Evolutionary conservation across 2,797 vertebrate species (phyloP).

Genomic region (Scomberomorus guttatus): DNA sequence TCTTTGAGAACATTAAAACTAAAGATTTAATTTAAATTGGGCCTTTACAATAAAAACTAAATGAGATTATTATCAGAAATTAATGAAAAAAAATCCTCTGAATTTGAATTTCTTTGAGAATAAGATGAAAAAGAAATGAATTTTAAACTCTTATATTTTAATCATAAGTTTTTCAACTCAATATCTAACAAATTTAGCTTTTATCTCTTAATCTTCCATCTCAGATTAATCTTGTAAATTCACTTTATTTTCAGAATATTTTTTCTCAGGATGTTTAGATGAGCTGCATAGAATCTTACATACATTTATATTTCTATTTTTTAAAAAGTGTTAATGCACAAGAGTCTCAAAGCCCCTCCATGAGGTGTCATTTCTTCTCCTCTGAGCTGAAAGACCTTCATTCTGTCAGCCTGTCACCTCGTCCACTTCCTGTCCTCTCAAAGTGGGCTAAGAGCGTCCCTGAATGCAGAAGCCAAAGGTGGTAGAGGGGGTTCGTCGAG

Average conservation of each 20-base stretch:
- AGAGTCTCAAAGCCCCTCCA: not conserved
- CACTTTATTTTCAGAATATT: not conserved
- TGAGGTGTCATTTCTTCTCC: not conserved
- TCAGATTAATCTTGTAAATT: too few species aligned
- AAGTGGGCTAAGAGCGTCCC: slow-evolving; percentile 29
- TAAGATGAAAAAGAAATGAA: too few species aligned
- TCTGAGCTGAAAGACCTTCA: not conserved
- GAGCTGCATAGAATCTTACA: not conserved
- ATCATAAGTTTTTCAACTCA: too few species aligned
- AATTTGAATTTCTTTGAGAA: not conserved
- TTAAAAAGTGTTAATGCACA: not conserved
- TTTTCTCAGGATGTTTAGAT: not conserved
- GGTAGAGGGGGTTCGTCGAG: slow-evolving; percentile 2
- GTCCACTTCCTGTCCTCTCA: slow-evolving; percentile 22
- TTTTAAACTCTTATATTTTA: too few species aligned
- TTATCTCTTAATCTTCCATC: too few species aligned
- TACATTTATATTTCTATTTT: not conserved
- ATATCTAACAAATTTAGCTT: too few species aligned
- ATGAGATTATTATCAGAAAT: not conserved
- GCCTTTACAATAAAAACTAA: not conserved
- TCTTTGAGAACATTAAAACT: not conserved
- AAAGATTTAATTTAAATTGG: too few species aligned
- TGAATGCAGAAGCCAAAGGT: slow-evolving; percentile 21
- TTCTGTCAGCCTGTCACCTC: not conserved
- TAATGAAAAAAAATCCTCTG: not conserved